Conservation (phyloP, 2,113 vertebrate species). For the Paramormyrops kingsleyae region DNA sequence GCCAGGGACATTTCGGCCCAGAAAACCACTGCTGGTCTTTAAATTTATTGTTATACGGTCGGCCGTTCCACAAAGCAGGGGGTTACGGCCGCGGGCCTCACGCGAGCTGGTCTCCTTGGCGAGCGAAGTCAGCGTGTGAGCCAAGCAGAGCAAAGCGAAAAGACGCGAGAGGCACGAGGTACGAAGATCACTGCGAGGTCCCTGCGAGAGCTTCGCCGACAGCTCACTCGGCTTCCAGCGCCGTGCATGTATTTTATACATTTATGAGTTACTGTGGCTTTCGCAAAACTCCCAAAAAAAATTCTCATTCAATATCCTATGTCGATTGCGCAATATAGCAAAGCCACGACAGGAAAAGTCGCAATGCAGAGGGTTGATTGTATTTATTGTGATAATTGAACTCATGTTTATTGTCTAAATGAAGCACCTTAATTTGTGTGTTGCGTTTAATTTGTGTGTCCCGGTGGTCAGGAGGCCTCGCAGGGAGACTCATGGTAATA, state of each 20-base stretch:
- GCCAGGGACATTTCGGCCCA: not conserved
- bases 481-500: not conserved
- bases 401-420: not conserved
- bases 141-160: not conserved
- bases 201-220: not conserved
- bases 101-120: not conserved
- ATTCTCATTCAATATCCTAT: not conserved
- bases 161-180: not conserved
- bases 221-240: not conserved
- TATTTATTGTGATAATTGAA: not conserved
- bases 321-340: not conserved
- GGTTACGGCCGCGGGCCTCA: not conserved
- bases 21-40: not conserved
- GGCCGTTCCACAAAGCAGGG: not conserved
- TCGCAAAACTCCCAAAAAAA: not conserved
- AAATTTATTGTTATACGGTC: not conserved
- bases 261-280: not conserved
- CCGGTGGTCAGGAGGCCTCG: not conserved
- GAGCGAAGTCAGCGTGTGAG: not conserved
- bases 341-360: not conserved
- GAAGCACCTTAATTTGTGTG: not conserved
- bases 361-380: not conserved
- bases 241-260: not conserved
- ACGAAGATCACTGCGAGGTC: not conserved
- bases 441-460: not conserved